Evolutionary conservation across 2,797 vertebrate species (phyloP).

Genomic region (Apogon talboti): DNA sequence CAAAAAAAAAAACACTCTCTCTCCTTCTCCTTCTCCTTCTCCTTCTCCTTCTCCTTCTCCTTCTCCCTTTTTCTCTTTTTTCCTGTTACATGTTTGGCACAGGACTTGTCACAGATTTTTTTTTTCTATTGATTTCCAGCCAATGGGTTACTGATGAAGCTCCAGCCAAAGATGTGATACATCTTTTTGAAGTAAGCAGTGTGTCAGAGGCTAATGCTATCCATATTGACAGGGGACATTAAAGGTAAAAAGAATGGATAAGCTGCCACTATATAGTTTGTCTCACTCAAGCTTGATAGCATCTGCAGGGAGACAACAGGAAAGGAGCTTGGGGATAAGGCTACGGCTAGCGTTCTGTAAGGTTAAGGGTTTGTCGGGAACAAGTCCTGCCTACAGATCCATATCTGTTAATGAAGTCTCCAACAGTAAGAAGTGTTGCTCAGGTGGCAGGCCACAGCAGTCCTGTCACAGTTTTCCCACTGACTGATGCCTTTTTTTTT

Average conservation of each 20-base stretch:
- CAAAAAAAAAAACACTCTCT: conserved; percentile 21
- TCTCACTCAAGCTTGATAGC: conserved; percentile 51
- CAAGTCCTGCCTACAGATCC: conserved; percentile 68
- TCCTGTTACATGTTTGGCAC: conserved; percentile 46
- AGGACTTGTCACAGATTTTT: conserved; percentile 63
- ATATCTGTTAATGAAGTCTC: conserved; percentile 79
- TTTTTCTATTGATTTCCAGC: conserved; percentile 54
- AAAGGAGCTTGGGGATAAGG: conserved; percentile 43
- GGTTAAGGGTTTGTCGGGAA: conserved; percentile 67
- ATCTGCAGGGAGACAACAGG: conserved; percentile 58
- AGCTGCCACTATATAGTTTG: conserved; percentile 35
- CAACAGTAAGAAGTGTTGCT: conserved; percentile 48
- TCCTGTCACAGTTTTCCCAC: conserved; percentile 49
- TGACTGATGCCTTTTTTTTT: conserved; percentile 51
- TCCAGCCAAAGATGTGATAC: conserved; percentile 43
- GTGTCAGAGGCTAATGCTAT: conserved; percentile 45
- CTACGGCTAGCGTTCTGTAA: conserved; percentile 37
- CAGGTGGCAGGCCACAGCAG: conserved; percentile 46
- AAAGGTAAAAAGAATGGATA: conserved; percentile 54
- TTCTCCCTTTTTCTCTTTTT: no score
- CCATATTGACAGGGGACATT: conserved; percentile 49
- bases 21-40: background rate
- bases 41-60: no score
- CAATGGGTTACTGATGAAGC: conserved; percentile 48
- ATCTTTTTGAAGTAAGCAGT: conserved; percentile 52